These are phyloP conservation scores for Myoxocephalus aenaeus DNA, from an alignment of 2,797 vertebrate species.

Conservation along the genomic window DNA sequence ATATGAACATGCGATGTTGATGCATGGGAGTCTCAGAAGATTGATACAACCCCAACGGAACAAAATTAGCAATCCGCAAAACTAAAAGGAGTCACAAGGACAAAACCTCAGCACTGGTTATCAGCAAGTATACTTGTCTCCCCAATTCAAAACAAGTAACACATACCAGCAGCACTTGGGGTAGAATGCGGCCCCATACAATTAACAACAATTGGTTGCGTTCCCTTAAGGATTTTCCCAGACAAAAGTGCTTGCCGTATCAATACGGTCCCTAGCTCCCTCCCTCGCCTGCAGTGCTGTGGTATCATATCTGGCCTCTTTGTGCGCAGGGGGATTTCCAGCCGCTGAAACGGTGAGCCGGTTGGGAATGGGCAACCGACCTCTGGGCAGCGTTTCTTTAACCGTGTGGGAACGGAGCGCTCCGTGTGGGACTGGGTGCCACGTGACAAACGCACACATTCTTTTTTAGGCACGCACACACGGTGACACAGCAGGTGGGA, in stretches of 20 bases:
- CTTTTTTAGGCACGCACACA: not conserved
- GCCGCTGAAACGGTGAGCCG: slow-evolving; percentile 84
- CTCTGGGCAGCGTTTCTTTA: slow-evolving; percentile 82
- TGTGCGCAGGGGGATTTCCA: slow-evolving; percentile 87
- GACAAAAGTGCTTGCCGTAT: slow-evolving; percentile 81
- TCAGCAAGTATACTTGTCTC: slow-evolving; percentile 58
- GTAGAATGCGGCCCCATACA: slow-evolving; percentile 74
- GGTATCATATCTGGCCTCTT: slow-evolving; percentile 87
- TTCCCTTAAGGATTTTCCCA: slow-evolving; percentile 84
- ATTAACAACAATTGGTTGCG: slow-evolving; percentile 82
- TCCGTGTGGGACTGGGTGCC: slow-evolving; percentile 59
- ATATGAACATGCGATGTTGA: slow-evolving; percentile 21
- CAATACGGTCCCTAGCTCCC: slow-evolving; percentile 82
- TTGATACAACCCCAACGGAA: slow-evolving; percentile 18
- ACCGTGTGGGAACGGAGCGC: slow-evolving; percentile 80
- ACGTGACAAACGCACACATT: slow-evolving; percentile 41
- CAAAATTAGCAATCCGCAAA: slow-evolving; percentile 32
- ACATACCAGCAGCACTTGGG: slow-evolving; percentile 72
- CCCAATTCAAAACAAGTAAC: slow-evolving; percentile 76
- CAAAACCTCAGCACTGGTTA: slow-evolving; percentile 58
- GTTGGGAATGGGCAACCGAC: slow-evolving; percentile 83
- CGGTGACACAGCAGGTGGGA: slow-evolving; percentile 23
- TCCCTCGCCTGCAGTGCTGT: slow-evolving; percentile 86
- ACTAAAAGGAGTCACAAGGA: slow-evolving; percentile 46
- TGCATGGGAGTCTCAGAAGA: slow-evolving; percentile 33